Base-by-base conservation (phyloP, 2,888 invertebrate genomes). In the Aporophyla lueneburgensis region DNA sequence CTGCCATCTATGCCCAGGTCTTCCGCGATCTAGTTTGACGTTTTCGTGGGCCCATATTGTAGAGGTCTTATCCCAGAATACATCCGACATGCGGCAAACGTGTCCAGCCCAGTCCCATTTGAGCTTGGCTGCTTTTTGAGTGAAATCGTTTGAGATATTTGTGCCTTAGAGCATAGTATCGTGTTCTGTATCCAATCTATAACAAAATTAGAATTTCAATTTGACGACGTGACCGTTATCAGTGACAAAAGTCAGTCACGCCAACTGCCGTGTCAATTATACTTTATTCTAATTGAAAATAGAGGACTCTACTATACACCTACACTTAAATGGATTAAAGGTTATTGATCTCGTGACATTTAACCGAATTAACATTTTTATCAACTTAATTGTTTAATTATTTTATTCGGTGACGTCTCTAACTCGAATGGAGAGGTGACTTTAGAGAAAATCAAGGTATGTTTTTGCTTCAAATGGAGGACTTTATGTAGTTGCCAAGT, bases 261-360 rank as follows among this genome's bases (percentile, higher is more conserved):
- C 93, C 86, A 95, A 85, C 87, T 92, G 93, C 86, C 95, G 96
- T 95, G 95, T 87, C 93, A 89, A 89, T 91, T 89, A 91, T 90
- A 92, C 93, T 95, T 94, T 93, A 91, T 90, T 91, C 89, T 90
- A 93, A 93, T 91, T 90, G 91, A 90, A 83, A 93, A 92, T 92
- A 90, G 90, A 86, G 90, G 89, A 90, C 90, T 54, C 72, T n/a
- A n/a, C 46, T 27, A 4, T 85, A 89, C 87, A 89, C 88, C 87
- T 90, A 90, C 89, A 84, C 86, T 86, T 92, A 92, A 93, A 91
- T 92, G 87, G 86, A 93, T 92, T 92, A 90, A 84, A 86, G 83
- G 72, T 80, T 74, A 86, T 87, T 78, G 86, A 87, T 81, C 78
- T 76, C 49, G 21, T 12, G 33, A 63, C 80, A 77, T 76, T 71